Conservation (phyloP, 30 jellyfish, hydroid and myxozoan species). For the Pseudorhiza aurosa region DNA sequence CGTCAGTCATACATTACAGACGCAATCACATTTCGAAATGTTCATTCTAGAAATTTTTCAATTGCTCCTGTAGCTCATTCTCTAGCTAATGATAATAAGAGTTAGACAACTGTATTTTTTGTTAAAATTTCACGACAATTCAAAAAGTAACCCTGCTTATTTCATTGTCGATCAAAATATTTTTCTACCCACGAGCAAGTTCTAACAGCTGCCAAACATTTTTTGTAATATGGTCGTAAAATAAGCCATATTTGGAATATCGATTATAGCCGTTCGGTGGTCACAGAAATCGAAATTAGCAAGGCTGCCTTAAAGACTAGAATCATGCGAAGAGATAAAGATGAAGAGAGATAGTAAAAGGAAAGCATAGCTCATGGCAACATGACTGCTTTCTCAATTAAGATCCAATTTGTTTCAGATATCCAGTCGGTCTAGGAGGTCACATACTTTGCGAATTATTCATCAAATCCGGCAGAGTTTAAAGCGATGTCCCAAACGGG, state of each 20-base stretch:
- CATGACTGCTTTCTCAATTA: not conserved
- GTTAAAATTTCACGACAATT: no score
- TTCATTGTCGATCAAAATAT: no score
- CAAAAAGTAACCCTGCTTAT: no score
- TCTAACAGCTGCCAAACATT: not conserved
- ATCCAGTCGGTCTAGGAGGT: not conserved
- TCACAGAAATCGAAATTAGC: not conserved
- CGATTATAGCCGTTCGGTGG: not conserved
- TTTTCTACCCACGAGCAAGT: no score
- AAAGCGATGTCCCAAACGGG: not conserved
- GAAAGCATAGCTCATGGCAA: not conserved
- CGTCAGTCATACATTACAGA: no score
- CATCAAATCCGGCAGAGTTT: not conserved
- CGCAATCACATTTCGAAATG: no score
- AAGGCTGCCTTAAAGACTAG: not conserved
- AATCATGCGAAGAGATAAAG: not conserved
- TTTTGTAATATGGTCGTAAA: not conserved
- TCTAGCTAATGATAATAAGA: no score
- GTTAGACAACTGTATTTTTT: no score
- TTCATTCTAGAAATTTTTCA: no score
- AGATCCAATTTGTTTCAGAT: conserved; percentile 1
- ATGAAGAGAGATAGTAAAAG: not conserved
- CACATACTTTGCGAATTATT: not conserved
- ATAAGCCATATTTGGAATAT: not conserved
- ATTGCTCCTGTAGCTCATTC: no score